phyloP scores from a whole-genome alignment of 2,113 vertebrate genomes.

The Dipodomys spectabilis region DNA sequence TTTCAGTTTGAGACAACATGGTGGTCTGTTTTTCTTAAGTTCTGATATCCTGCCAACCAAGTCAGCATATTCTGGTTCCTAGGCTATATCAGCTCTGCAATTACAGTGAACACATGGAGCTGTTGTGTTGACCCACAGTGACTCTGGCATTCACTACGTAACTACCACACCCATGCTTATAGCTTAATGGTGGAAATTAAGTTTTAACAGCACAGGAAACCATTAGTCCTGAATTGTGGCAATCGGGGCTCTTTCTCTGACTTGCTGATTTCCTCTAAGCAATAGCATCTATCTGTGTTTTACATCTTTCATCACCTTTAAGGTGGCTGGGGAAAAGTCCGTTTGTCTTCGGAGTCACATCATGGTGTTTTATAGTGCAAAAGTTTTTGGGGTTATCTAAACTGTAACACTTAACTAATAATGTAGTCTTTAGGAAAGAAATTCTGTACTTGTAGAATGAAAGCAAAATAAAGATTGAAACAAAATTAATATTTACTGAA shows the following conservation, averaged over 20 bases:
- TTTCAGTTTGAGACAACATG: neutral
- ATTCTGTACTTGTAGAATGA: neutral
- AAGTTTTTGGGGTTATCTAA: conserved; percentile 7
- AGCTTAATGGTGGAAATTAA: neutral
- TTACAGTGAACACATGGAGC: conserved; percentile 32
- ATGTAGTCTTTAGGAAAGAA: neutral
- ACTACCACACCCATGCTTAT: conserved; percentile 65
- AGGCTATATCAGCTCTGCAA: conserved; percentile 39
- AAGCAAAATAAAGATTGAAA: conserved; percentile 15
- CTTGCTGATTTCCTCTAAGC: neutral
- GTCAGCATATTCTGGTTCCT: conserved; percentile 47
- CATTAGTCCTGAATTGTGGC: neutral
- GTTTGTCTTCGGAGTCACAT: neutral
- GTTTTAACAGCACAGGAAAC: neutral
- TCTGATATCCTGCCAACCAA: conserved; percentile 53
- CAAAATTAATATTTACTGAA: conserved; percentile 31
- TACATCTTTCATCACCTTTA: neutral
- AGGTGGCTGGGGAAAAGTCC: neutral
- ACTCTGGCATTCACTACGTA: conserved; percentile 30
- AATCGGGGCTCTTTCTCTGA: neutral
- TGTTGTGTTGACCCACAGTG: neutral
- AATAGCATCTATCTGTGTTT: neutral
- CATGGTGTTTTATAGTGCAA: neutral
- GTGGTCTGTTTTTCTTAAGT: conserved; percentile 55
- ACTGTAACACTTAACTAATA: conserved; percentile 9